Percentiles rank a stretch among this genome's conserved stretches.
Conservation (phyloP, 2,797 vertebrate genomes). For the Falco biarmicus region DNA sequence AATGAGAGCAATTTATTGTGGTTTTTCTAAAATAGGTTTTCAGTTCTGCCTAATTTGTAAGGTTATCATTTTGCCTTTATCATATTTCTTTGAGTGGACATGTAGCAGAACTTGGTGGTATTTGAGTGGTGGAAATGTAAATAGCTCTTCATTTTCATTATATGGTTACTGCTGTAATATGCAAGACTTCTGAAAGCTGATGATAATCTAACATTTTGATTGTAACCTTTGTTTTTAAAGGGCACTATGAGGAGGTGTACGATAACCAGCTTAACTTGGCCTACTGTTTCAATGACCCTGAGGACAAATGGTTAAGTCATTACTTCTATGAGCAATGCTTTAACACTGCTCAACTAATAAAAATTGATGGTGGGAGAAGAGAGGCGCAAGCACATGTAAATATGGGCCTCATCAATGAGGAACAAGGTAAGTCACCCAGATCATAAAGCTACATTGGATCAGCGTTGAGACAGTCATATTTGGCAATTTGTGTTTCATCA, state of each 20-base stretch:
- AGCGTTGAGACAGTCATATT: neutral
- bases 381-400: constrained; percentile 74
- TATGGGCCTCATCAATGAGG: constrained; percentile 76
- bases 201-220: neutral
- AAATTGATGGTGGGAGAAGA: constrained; percentile 77
- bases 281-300: constrained; percentile 74
- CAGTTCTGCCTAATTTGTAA: neutral
- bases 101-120: neutral
- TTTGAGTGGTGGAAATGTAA: neutral
- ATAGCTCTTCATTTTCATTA: neutral
- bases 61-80: neutral
- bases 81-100: neutral
- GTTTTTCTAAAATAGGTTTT: neutral
- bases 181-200: neutral
- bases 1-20: neutral
- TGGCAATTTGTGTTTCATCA: neutral
- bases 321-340: constrained; percentile 81
- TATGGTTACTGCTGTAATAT: neutral
- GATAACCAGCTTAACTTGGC: constrained; percentile 78
- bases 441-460: neutral
- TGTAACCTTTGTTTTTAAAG: constrained; percentile 70
- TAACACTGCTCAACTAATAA: constrained; percentile 70
- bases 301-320: constrained; percentile 80
- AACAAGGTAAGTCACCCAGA: constrained; percentile 71
- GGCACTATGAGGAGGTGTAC: constrained; percentile 74